Evolutionary conservation across 2,888 invertebrate species (phyloP), one percentile per base, ranked within the genome.

Genomic region (Masnerella sp.): DNA sequence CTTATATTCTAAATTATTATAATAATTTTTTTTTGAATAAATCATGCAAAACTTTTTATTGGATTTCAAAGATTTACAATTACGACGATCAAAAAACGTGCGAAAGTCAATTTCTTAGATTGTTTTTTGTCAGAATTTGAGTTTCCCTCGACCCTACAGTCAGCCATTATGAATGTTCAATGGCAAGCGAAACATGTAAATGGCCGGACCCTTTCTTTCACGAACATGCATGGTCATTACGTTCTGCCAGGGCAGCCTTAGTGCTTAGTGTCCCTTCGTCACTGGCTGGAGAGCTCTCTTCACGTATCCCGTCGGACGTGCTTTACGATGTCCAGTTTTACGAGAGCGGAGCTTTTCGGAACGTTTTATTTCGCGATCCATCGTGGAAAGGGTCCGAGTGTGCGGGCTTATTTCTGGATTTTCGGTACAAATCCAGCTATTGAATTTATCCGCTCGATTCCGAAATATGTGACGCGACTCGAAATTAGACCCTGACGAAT

Each of bases 141-240:
- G 25, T 25, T 25, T 25, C 5, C 32, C 32, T 32, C 32, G 32
- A 32, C 5, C 8, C 32, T 32, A n/a, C n/a, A n/a, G n/a, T n/a
- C n/a, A n/a, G n/a, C n/a, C 32, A 81, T 82, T 79, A 81, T 79
- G 80, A 80, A 72, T 79, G 76, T 59, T 30, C 78, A 68, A 56
- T 74, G 71, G 74, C 74, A 77, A 78, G 61, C 78, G 78, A 79
- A 79, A 81, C 81, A 82, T 81, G 82, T 81, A 82, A 82, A 82
- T 81, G 76, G 73, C 70, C 77, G 72, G 74, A 76, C 76, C 75
- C 69, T 62, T 54, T 64, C 51, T 67, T 67, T 74, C 67, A 49
- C 30, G 51, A 47, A 61, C 71, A 56, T 59, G 61, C 56, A 34
- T 49, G 15, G 65, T 70, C 65, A 65, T 74, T 74, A 69, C 38